Conservation (phyloP, 2,797 vertebrate genomes). For the Podargus strigoides region DNA sequence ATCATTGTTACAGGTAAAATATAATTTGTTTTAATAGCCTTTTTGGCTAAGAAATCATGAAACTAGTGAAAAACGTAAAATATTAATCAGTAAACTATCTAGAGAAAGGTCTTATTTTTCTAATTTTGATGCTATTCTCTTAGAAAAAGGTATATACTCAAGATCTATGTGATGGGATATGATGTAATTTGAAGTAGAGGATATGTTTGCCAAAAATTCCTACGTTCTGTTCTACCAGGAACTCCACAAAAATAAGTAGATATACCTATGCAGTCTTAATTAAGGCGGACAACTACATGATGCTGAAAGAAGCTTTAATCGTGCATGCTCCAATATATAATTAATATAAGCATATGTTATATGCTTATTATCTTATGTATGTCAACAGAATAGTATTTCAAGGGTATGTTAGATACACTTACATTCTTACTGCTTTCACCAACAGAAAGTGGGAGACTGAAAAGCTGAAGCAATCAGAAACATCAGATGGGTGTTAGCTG, state of each 20-base stretch:
- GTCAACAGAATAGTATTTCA: not conserved
- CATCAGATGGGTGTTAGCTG: not conserved
- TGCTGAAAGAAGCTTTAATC: not conserved
- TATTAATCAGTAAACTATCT: not conserved
- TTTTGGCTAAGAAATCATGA: not conserved
- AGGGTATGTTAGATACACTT: not conserved
- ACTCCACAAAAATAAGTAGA: not conserved
- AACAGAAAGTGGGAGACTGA: not conserved
- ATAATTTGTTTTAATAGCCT: not conserved
- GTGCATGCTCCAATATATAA: not conserved
- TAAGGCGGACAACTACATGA: not conserved
- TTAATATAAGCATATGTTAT: not conserved
- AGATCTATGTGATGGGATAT: fast-evolving
- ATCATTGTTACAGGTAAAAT: not conserved
- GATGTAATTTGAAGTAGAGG: not conserved
- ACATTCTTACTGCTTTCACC: not conserved
- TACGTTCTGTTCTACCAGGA: not conserved
- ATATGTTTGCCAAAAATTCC: not conserved
- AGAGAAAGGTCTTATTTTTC: not conserved
- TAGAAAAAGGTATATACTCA: not conserved
- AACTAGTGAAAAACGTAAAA: not conserved
- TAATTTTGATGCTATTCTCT: not conserved
- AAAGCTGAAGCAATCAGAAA: not conserved
- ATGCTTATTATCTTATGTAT: not conserved
- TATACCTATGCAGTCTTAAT: not conserved